phyloP scores from a whole-genome alignment of 1,140 invertebrate genomes.

The Cydia pomonella region DNA sequence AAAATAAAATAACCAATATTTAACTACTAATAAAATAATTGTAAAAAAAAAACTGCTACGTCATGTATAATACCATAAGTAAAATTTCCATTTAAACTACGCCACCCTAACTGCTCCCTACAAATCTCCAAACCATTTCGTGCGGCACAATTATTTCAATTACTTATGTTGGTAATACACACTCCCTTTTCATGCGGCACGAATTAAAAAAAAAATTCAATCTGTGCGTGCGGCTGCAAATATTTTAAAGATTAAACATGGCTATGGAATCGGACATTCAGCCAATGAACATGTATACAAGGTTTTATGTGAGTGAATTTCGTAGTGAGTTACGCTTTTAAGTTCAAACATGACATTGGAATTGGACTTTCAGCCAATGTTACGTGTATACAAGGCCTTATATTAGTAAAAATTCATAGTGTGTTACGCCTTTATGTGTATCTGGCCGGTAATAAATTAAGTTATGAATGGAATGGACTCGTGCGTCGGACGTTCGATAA shows the following conservation, averaged over 20 bases:
- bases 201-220: constrained; percentile 8
- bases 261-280: constrained; percentile 1
- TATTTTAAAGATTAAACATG: constrained; percentile 26
- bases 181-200: constrained; percentile 8
- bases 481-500: constrained; percentile 24
- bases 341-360: background rate
- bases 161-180: constrained; percentile 15
- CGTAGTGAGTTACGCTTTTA: background rate
- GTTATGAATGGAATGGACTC: constrained; percentile 18
- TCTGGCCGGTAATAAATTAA: constrained; percentile 30
- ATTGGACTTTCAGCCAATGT: constrained; percentile 12
- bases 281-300: background rate
- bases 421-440: background rate
- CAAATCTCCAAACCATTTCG: background rate
- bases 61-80: background rate
- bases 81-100: background rate
- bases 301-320: background rate
- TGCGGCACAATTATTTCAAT: constrained; percentile 15
- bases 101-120: background rate
- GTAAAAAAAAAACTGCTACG: background rate
- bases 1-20: background rate
- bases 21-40: background rate
- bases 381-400: background rate
- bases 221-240: constrained; percentile 21
- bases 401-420: background rate